Evolutionary conservation across 2,888 invertebrate genomes (phyloP).

Genomic region (Eilema griseolum): DNA sequence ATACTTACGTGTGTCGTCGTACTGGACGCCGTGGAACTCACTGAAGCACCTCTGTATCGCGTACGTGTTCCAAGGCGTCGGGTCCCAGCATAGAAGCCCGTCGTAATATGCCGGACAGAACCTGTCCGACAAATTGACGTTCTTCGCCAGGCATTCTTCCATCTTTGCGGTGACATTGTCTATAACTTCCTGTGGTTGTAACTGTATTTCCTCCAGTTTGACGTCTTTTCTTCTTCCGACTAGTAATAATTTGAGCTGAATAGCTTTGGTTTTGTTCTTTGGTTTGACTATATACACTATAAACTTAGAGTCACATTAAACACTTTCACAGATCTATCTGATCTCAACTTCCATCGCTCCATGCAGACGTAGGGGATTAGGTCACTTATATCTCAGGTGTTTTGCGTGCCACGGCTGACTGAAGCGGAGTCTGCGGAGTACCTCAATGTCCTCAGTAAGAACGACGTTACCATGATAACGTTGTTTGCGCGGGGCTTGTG

Average conservation of each 20-base stretch:
- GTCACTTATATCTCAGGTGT: constrained; percentile 60
- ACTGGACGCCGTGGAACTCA: constrained; percentile 92
- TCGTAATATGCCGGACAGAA: constrained; percentile 91
- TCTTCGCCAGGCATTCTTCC: constrained; percentile 73
- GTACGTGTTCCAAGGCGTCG: constrained; percentile 89
- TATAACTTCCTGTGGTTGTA: constrained; percentile 66
- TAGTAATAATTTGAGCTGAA: constrained; percentile 60
- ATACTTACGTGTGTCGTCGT: constrained; percentile 94
- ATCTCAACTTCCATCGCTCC: constrained; percentile 59
- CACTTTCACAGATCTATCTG: constrained; percentile 59
- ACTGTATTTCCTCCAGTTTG: constrained; percentile 85
- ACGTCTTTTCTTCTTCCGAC: constrained; percentile 56
- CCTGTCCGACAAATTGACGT: constrained; percentile 63
- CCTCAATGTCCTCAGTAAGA: constrained; percentile 72
- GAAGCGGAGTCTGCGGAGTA: constrained; percentile 72
- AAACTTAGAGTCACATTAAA: constrained; percentile 54
- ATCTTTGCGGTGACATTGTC: constrained; percentile 72
- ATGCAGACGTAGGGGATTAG: constrained; percentile 15
- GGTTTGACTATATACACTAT: constrained; percentile 54
- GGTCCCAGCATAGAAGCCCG: constrained; percentile 94
- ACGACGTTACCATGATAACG: constrained; percentile 81
- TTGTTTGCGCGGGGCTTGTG: constrained; percentile 83
- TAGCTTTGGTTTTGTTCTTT: constrained; percentile 67
- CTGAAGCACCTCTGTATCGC: constrained; percentile 93
- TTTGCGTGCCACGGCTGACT: constrained; percentile 62